Percentiles rank a stretch among this genome's conserved stretches.
phyloP scores from a whole-genome alignment of 2,888 invertebrate genomes.

The Icerya purchasi region DNA sequence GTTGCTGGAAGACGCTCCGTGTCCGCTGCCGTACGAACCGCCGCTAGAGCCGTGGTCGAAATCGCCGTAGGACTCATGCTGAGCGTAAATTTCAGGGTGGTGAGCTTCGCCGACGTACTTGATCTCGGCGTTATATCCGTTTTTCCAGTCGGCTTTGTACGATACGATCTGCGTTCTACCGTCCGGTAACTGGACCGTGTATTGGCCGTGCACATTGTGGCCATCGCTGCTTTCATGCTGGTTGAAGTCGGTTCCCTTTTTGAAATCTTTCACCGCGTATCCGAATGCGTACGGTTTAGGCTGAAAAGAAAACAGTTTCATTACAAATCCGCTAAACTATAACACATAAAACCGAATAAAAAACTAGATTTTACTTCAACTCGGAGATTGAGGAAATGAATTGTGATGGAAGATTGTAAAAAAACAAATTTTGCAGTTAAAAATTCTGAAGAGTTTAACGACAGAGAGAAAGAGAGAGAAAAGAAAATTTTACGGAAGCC shows the following conservation, averaged over 20 bases:
- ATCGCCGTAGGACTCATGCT: constrained; percentile 10
- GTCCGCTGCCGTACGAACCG: constrained; percentile 2
- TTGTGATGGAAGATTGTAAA: too few relatives aligned
- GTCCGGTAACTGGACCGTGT: constrained; percentile 59
- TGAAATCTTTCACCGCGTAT: constrained; percentile 47
- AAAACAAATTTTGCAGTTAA: too few relatives aligned
- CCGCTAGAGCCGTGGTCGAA: background rate
- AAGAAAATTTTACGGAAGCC: too few relatives aligned
- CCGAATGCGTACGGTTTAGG: constrained; percentile 31
- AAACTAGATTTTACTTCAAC: too few relatives aligned
- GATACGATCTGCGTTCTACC: constrained; percentile 66
- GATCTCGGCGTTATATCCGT: constrained; percentile 73
- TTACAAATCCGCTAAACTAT: too few relatives aligned
- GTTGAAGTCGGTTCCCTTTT: constrained; percentile 52
- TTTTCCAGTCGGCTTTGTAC: constrained; percentile 74
- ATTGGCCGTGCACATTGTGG: constrained; percentile 44
- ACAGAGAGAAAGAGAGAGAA: too few relatives aligned
- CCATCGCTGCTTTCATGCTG: constrained; percentile 49
- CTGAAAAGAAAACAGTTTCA: constrained; percentile 25
- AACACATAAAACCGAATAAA: too few relatives aligned
- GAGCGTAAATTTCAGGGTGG: constrained; percentile 27
- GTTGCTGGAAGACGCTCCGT: constrained; percentile 6
- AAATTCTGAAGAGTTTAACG: too few relatives aligned
- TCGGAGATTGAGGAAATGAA: too few relatives aligned
- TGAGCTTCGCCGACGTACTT: constrained; percentile 46